Percentiles rank a stretch among this genome's conserved stretches.
Evolutionary conservation across 2,113 vertebrate genomes (phyloP).

Genomic region (Steatornis caripensis): DNA sequence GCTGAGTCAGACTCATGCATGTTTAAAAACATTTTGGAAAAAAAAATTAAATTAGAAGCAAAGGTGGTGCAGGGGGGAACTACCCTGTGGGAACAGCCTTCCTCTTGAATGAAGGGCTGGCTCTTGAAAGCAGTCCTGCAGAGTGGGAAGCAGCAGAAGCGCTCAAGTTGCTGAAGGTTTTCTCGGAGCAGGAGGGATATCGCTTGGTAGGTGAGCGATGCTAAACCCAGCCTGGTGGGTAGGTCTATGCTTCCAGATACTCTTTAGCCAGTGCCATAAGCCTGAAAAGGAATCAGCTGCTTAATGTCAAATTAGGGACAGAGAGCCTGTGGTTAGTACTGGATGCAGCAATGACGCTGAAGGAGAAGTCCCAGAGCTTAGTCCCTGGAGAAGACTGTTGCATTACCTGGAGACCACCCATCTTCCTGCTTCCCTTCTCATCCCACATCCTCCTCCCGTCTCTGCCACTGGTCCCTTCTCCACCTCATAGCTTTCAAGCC

Average conservation of each 20-base stretch:
- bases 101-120: background rate
- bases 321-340: background rate
- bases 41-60: background rate
- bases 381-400: background rate
- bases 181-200: background rate
- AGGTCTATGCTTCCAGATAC: background rate
- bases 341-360: fast-evolving
- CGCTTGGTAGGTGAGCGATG: fast-evolving
- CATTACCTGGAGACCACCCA: background rate
- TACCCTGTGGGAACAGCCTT: background rate
- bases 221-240: background rate
- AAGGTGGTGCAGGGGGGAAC: background rate
- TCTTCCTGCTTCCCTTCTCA: background rate
- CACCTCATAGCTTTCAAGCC: background rate
- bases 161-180: background rate
- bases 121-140: background rate
- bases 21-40: background rate
- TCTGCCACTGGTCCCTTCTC: background rate
- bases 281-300: background rate
- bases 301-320: background rate
- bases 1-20: background rate
- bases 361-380: background rate
- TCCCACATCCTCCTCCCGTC: background rate
- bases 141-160: background rate
- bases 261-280: background rate